Base-by-base conservation (phyloP, 2,888 invertebrate genomes). In the Phoronis australis region DNA sequence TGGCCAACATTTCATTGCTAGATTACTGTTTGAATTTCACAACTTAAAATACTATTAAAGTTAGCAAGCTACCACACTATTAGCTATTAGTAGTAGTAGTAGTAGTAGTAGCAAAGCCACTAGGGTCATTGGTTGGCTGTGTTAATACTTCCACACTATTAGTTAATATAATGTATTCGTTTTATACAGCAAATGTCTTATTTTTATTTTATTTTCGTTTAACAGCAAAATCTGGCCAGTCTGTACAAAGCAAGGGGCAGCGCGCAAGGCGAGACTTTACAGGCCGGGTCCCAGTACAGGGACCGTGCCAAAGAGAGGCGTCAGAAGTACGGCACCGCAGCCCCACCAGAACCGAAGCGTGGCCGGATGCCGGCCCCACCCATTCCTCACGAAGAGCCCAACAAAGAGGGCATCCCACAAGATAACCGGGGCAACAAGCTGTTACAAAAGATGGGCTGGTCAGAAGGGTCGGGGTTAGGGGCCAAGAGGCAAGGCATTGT, bases 361-460 rank as follows among this genome's bases (percentile, higher is more conserved):
- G 44, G 40, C 45, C 50, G 37, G 20, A 45, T 48, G 48, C 42
- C 25, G 37, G 35, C 35, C 20, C 48, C 23, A 4, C 48, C 48
- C 25, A n/a, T n/a, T n/a, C n/a, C n/a, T n/a, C 60, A 45, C 58
- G 76, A 75, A 48, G 66, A 73, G 54, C 75, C 76, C 1, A 83
- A 86, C 0, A 81, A 83, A 51, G 82, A 84, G 75, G 82, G 88
- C 52, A 82, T 93, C 66, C 64, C 64, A 9, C 62, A 88, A 0
- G 92, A 90, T 61, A 95, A 95, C 64, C 90, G 96, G 51, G 99
- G 97, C 5, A 96, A 89, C 71, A 88, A 91, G 71, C 82, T 99
- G 76, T 77, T 99, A 56, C 94, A 97, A 77, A 94, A 93, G 79
- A 99, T 99, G 99, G 99, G 99, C 3, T 99, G 99, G 99, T 88